Evolutionary conservation across 2,888 invertebrate species (phyloP).

Genomic region (Macrostomum cliftonense): DNA sequence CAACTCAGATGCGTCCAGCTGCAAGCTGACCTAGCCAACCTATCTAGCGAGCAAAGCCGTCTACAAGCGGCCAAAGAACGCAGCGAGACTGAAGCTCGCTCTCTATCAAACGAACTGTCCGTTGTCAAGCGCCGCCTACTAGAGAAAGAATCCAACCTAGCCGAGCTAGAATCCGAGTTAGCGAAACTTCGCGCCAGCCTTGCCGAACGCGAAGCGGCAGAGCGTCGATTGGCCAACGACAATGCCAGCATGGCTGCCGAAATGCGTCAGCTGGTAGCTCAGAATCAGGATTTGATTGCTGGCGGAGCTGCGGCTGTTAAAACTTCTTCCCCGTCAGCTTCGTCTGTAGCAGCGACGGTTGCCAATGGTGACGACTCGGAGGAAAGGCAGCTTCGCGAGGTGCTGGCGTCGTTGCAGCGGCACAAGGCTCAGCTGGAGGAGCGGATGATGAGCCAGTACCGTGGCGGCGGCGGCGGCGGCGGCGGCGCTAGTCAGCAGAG

Average conservation of each 20-base stretch:
- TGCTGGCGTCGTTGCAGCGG: conserved; percentile 66
- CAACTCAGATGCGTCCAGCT: conserved; percentile 10
- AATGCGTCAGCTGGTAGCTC: conserved; percentile 64
- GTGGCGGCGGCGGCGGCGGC: conserved; percentile 40
- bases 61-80: conserved; percentile 58
- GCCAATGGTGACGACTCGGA: too few relatives aligned
- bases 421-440: conserved; percentile 93
- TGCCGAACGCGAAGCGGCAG: conserved; percentile 51
- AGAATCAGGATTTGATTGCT: conserved; percentile 80
- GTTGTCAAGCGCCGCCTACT: conserved; percentile 46
- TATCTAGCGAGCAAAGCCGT: conserved; percentile 48
- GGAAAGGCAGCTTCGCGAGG: conserved; percentile 64
- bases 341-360: too few relatives aligned
- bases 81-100: conserved; percentile 61
- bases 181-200: background rate
- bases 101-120: conserved; percentile 57
- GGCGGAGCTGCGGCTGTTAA: too few relatives aligned
- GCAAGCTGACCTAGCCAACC: conserved; percentile 20
- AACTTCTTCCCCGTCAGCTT: too few relatives aligned
- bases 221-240: conserved; percentile 68
- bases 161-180: background rate
- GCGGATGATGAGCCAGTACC: conserved; percentile 94
- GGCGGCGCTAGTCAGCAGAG: too few relatives aligned
- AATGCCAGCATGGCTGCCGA: conserved; percentile 75
- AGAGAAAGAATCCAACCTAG: conserved; percentile 11